Percentiles rank a stretch among this genome's conserved stretches.
Evolutionary conservation across 2,113 vertebrate genomes (phyloP).

Genomic region (Alethe diademata): DNA sequence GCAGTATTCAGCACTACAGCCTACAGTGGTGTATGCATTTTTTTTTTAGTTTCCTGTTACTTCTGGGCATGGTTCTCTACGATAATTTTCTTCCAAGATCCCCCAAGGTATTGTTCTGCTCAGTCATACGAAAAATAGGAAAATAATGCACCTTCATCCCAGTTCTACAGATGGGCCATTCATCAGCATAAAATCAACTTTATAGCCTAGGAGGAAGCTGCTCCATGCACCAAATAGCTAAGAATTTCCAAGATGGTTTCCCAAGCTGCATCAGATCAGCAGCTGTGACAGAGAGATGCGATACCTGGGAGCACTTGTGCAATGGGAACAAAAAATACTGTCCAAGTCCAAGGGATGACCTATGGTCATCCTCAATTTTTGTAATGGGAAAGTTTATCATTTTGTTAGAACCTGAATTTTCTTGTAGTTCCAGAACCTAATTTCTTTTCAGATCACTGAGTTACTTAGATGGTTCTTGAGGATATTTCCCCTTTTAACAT

Average conservation of each 20-base stretch:
- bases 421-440: not conserved
- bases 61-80: not conserved
- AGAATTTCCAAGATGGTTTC: not conserved
- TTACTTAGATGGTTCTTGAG: not conserved
- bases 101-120: constrained; percentile 42
- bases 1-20: not conserved
- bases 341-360: not conserved
- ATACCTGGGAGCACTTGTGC: not conserved
- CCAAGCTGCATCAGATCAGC: not conserved
- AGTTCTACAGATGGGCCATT: not conserved
- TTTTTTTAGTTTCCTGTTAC: not conserved
- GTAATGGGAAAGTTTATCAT: not conserved
- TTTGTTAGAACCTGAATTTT: not conserved
- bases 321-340: not conserved
- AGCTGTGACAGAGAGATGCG: rapidly evolving
- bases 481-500: not conserved
- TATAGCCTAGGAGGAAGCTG: not conserved
- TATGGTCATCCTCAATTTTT: not conserved
- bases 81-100: constrained; percentile 28
- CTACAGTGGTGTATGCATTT: not conserved
- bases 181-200: constrained; percentile 36
- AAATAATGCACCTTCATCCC: constrained; percentile 52
- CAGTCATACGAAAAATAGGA: constrained; percentile 44
- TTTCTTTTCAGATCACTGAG: not conserved
- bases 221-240: not conserved